Conservation (phyloP, 2,113 vertebrate genomes). For the Oncorhynchus keta region DNA sequence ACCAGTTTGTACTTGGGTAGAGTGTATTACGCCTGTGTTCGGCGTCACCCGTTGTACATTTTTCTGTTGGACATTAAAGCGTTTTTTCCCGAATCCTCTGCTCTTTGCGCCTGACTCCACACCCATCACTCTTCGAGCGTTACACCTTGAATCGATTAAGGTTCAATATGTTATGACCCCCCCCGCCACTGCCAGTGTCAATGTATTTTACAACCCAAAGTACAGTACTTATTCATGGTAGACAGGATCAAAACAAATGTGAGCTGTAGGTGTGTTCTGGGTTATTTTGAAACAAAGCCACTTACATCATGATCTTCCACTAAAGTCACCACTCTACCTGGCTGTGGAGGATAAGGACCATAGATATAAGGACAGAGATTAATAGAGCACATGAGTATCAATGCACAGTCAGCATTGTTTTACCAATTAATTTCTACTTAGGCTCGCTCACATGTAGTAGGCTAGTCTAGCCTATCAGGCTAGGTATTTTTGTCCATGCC, state of each 20-base stretch:
- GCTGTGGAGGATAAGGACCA: conserved; percentile 68
- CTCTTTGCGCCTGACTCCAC: no score
- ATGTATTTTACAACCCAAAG: neutral
- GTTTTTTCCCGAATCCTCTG: no score
- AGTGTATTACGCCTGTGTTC: no score
- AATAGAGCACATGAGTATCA: neutral
- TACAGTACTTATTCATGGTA: neutral
- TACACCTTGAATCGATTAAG: no score
- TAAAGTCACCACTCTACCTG: conserved; percentile 87
- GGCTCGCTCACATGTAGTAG: neutral
- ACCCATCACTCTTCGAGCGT: no score
- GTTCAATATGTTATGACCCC: no score
- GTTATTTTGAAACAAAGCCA: conserved; percentile 19
- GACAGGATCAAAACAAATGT: neutral
- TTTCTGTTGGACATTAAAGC: no score
- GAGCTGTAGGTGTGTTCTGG: neutral
- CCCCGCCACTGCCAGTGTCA: no score
- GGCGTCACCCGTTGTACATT: no score
- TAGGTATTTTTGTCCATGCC: no score
- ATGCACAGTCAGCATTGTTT: neutral
- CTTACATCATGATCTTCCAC: conserved; percentile 84
- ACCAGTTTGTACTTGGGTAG: no score
- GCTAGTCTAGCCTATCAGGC: neutral
- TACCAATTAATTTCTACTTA: neutral
- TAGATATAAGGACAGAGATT: conserved; percentile 23